Conservation (phyloP, 2,113 vertebrate genomes). For the Pimephales promelas region DNA sequence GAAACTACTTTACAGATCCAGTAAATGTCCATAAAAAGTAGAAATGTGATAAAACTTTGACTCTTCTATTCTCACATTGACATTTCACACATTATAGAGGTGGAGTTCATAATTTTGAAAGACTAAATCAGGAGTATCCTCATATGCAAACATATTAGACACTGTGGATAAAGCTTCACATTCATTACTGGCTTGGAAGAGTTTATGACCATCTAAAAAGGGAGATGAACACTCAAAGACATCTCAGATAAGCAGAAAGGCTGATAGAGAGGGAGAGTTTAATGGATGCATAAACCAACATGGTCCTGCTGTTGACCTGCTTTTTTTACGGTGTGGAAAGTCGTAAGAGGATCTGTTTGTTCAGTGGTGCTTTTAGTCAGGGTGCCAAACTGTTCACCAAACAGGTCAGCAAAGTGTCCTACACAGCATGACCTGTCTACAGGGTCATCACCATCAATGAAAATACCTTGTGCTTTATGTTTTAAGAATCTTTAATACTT, state of each 20-base stretch:
- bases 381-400: slow-evolving; percentile 16
- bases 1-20: neutral
- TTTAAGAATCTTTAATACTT: neutral
- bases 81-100: neutral
- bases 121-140: neutral
- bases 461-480: neutral
- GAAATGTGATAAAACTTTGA: too few relatives aligned
- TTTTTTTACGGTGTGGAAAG: neutral
- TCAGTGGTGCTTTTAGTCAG: neutral
- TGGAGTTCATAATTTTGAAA: neutral
- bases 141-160: neutral
- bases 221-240: slow-evolving; percentile 17
- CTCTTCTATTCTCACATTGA: neutral
- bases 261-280: slow-evolving; percentile 12
- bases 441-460: neutral
- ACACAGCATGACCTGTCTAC: slow-evolving; percentile 2
- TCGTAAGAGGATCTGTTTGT: slow-evolving; percentile 33
- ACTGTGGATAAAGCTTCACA: neutral
- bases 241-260: slow-evolving; percentile 18
- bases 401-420: neutral
- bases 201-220: slow-evolving; percentile 17
- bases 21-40: too few relatives aligned
- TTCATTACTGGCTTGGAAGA: neutral
- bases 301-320: neutral
- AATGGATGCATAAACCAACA: slow-evolving; percentile 28